These are phyloP conservation scores for Oscheius sp. DNA, from an alignment of 2,888 invertebrate species.

Conservation along the genomic window DNA sequence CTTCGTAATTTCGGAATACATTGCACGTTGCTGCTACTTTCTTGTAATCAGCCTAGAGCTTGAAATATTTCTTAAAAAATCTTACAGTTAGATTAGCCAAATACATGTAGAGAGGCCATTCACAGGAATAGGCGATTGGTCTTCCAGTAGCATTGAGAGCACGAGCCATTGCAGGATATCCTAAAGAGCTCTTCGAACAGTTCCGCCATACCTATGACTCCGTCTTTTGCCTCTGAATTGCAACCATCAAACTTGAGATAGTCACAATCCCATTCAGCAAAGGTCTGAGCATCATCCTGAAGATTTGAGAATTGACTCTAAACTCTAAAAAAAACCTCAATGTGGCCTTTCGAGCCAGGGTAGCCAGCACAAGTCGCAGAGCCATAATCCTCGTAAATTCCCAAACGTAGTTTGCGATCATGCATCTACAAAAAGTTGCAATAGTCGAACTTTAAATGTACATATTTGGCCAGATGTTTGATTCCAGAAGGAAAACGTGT, in stretches of 20 bases:
- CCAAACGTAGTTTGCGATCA: constrained; percentile 80
- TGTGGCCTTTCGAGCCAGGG: constrained; percentile 87
- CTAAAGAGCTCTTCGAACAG: constrained; percentile 71
- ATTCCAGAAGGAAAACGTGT: constrained; percentile 62
- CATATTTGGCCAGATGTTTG: constrained; percentile 52
- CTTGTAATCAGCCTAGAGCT: constrained; percentile 67
- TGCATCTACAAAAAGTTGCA: constrained; percentile 15
- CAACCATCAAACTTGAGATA: constrained; percentile 96
- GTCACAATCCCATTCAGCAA: constrained; percentile 92
- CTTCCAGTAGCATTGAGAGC: constrained; percentile 88
- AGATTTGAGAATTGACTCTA: background rate
- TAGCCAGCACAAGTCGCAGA: constrained; percentile 95
- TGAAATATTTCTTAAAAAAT: background rate
- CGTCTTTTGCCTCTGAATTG: constrained; percentile 73
- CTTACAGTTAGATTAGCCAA: background rate
- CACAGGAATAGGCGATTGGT: constrained; percentile 95
- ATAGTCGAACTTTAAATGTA: constrained; percentile 18
- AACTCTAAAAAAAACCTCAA: constrained; percentile 70
- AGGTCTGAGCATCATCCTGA: constrained; percentile 85
- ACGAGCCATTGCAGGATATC: constrained; percentile 89
- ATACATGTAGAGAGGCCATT: constrained; percentile 88
- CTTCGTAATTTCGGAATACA: constrained; percentile 73
- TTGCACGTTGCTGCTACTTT: constrained; percentile 71
- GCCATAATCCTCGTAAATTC: constrained; percentile 96
- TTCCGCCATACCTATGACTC: background rate